Evolutionary conservation across 1,140 invertebrate species (phyloP).

Genomic region (Megalopta genalis): DNA sequence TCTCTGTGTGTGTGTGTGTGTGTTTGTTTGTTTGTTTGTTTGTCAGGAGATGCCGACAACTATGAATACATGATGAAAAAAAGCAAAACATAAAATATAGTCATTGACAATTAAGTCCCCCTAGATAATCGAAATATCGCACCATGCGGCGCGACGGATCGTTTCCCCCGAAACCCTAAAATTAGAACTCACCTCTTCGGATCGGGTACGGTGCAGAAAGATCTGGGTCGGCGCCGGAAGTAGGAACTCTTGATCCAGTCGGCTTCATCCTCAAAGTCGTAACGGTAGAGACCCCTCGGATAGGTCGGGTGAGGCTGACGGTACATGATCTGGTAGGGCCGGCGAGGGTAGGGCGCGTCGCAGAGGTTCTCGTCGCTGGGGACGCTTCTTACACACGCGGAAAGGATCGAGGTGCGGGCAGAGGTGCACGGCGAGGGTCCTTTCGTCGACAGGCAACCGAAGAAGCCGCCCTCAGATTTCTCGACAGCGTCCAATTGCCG

Average conservation of each 20-base stretch:
- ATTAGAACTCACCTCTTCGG: conserved; percentile 81
- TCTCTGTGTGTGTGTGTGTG: no score
- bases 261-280: conserved; percentile 79
- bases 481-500: conserved; percentile 93
- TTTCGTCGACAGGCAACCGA: conserved; percentile 88
- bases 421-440: conserved; percentile 80
- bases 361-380: conserved; percentile 93
- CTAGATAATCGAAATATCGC: no score
- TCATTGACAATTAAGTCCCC: no score
- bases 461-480: conserved; percentile 86
- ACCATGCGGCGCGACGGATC: no score
- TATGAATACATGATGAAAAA: no score
- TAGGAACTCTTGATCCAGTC: conserved; percentile 87
- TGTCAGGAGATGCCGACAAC: no score
- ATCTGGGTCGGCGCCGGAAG: conserved; percentile 87
- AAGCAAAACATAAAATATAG: no score
- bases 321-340: conserved; percentile 74
- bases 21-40: no score
- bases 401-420: conserved; percentile 87
- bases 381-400: conserved; percentile 90
- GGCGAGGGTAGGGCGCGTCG: conserved; percentile 87
- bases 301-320: conserved; percentile 76
- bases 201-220: conserved; percentile 85
- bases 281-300: conserved; percentile 79
- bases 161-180: not conserved